These are phyloP conservation scores for Pachydiplax longipennis DNA, from an alignment of 2,888 invertebrate species.

Conservation along the genomic window DNA sequence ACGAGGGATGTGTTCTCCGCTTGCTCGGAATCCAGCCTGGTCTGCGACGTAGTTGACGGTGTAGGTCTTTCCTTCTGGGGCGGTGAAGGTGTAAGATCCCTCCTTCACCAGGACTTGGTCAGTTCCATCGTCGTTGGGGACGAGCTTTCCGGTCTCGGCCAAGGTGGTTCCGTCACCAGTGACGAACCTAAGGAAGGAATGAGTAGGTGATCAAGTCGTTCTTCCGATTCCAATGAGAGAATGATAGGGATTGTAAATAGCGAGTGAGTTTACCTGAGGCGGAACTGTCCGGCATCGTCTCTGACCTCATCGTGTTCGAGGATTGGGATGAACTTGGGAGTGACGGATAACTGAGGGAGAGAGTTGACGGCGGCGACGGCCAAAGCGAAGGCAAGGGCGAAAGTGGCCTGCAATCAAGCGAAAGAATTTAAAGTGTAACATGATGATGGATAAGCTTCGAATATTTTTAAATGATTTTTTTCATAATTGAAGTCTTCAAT, in stretches of 20 bases:
- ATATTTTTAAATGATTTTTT: too few species aligned
- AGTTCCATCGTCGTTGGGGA: background rate
- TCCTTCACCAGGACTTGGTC: conserved; percentile 26
- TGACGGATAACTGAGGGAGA: background rate
- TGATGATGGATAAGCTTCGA: too few species aligned
- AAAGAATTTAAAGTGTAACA: too few species aligned
- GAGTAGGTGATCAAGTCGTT: background rate
- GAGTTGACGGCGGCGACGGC: background rate
- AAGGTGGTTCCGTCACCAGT: conserved; percentile 13
- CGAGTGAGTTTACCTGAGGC: background rate
- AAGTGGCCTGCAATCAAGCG: background rate
- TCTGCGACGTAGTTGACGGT: conserved; percentile 13
- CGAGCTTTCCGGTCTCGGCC: background rate
- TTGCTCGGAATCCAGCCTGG: background rate
- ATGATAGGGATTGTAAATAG: background rate
- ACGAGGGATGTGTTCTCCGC: background rate
- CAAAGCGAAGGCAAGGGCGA: background rate
- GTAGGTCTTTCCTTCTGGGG: conserved; percentile 9
- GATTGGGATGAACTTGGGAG: background rate
- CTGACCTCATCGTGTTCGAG: background rate
- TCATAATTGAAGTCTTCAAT: too few species aligned
- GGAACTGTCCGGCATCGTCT: background rate
- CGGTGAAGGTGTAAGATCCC: conserved; percentile 1
- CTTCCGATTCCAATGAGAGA: background rate
- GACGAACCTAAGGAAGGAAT: background rate